Evolutionary conservation across 1,140 invertebrate species (phyloP), one percentile per base, ranked within the genome.

Genomic region (Macrobrachium rosenbergii): DNA sequence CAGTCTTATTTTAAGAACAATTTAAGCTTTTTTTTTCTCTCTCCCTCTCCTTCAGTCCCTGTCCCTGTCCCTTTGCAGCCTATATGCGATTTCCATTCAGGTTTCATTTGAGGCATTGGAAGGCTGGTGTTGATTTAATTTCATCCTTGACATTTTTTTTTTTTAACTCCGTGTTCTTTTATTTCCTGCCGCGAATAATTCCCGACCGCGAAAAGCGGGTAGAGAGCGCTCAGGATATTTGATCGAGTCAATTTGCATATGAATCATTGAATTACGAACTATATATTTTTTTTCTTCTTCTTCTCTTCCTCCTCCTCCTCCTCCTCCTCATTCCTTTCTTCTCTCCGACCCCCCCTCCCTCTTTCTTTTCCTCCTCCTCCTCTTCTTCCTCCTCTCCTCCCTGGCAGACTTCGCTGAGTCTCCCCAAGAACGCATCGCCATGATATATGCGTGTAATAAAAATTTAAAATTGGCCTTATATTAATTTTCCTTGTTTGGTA

Each of bases 381-480:
- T 79, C 76, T 79, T 58, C 19, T n/a, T n/a, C 52, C 76, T 21
- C 59, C 76, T 79, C 76, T 79, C 52, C 23, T 63, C 58, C 58
- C 60, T 37, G 62, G 16, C 21, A 16, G 16, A 16, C 17, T 43
- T 58, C 43, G 52, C 79, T 52, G 63, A 37, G 28, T 1, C 1
- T 37, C 28, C 28, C 28, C 28, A 37, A 37, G 28, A 37, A 37
- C 28, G 28, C 28, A 37, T 17, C 63, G 64, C 16, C 23, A 82
- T 82, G 80, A 82, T 82, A 82, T 82, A 82, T 72, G 80, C 52
- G 64, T 23, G 62, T 58, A 23, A 82, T 82, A 82, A 82, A 82
- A 58, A n/a, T 59, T 72, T 82, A 72, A 52, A 52, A 72, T 72
- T 58, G 80, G 63, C 12, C 63, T 82, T 82, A n/a, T 82, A 58